These are phyloP conservation scores for Onthophagus sagittarius DNA, from an alignment of 2,888 invertebrate genomes.

Conservation along the genomic window DNA sequence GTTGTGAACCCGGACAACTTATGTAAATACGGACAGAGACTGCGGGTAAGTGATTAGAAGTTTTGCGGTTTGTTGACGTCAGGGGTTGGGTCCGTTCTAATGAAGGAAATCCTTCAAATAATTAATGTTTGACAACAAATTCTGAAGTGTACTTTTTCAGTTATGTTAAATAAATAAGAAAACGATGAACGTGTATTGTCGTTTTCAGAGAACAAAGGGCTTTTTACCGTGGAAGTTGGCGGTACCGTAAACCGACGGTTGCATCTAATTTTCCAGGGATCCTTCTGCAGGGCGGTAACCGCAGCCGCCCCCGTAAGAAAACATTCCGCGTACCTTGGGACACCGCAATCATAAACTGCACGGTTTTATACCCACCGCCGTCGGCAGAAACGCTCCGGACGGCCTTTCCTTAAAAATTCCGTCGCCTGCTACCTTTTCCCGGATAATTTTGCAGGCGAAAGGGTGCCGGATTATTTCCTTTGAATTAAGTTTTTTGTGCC, in stretches of 20 bases:
- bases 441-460: not conserved
- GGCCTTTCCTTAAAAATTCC: not conserved
- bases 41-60: not conserved
- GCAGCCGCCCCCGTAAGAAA: not conserved
- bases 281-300: not conserved
- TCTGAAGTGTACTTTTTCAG: not conserved
- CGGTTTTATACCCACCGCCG: not conserved
- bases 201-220: not conserved
- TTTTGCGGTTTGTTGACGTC: not conserved
- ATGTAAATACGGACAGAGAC: not conserved
- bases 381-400: not conserved
- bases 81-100: not conserved
- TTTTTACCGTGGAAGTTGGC: not conserved
- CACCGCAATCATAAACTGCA: not conserved
- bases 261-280: not conserved
- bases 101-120: not conserved
- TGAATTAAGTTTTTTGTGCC: not conserved
- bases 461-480: not conserved
- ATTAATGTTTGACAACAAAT: conserved; percentile 1
- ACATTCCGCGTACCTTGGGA: not conserved
- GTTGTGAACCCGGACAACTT: not conserved
- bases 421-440: not conserved
- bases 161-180: not conserved
- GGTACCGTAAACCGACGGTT: not conserved
- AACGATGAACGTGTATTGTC: not conserved